A percentile compares a stretch with the other conserved stretches of the same genome.
Evolutionary conservation across 1,140 invertebrate genomes (phyloP).

Genomic region (Leucophenga varia): DNA sequence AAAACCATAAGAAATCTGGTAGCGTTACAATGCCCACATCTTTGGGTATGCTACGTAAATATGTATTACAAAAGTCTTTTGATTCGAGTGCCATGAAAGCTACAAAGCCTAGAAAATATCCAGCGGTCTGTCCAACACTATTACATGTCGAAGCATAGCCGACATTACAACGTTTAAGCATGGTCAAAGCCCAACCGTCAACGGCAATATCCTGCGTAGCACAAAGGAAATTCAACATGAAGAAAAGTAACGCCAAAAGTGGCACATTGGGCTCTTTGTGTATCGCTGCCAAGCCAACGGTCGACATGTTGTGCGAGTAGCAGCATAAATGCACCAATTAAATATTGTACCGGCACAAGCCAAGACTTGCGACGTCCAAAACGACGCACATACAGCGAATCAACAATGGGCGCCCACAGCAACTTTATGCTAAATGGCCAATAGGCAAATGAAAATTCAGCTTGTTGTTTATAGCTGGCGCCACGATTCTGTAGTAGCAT

Average conservation of each 20-base stretch:
- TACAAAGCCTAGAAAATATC: slow-evolving; percentile 97
- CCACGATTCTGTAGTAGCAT: slow-evolving; percentile 91
- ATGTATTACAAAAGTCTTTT: slow-evolving; percentile 92
- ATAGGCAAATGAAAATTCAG: slow-evolving; percentile 96
- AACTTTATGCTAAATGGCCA: slow-evolving; percentile 99
- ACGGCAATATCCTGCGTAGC: slow-evolving; percentile 99
- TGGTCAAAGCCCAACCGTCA: slow-evolving; percentile 99
- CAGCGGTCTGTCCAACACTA: slow-evolving; percentile 96
- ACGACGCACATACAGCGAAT: slow-evolving; percentile 78
- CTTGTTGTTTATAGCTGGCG: slow-evolving; percentile 90
- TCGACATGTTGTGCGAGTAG: slow-evolving; percentile 75
- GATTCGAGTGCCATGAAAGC: slow-evolving; percentile 98
- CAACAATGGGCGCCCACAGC: slow-evolving; percentile 97
- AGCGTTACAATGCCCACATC: slow-evolving; percentile 81
- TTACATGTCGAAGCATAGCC: slow-evolving; percentile 99
- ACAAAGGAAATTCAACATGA: slow-evolving; percentile 91
- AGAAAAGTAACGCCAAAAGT: slow-evolving; percentile 83
- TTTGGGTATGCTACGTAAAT: slow-evolving; percentile 74
- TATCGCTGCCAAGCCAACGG: slow-evolving; percentile 70
- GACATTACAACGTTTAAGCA: slow-evolving; percentile 95
- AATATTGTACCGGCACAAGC: slow-evolving; percentile 88
- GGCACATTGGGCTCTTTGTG: slow-evolving; percentile 73
- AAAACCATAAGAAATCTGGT: slow-evolving; percentile 89
- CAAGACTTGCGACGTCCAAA: slow-evolving; percentile 96
- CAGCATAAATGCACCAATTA: slow-evolving; percentile 84